Evolutionary conservation across 2,888 invertebrate species (phyloP), one percentile per base, ranked within the genome.

Genomic region (Carabus problematicus): DNA sequence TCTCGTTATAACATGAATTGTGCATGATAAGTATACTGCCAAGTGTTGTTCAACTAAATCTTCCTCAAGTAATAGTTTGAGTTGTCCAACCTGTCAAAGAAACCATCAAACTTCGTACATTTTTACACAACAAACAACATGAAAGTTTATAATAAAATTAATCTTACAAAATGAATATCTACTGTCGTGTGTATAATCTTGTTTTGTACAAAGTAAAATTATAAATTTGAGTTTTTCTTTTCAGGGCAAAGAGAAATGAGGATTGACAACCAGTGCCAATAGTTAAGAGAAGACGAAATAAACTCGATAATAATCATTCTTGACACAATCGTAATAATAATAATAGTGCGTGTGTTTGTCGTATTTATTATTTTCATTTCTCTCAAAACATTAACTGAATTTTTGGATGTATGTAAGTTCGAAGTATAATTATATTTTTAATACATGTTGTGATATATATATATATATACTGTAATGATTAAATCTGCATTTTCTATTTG

Each of bases 211-310:
- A 43, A 60, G 41, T 42, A 55, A 56, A 69, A 55, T 69, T 69
- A 69, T 69, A 62, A 61, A 68, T 60, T 60, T 54, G 52, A 54
- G 55, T 69, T 69, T 62, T 69, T 62, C 56, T 69, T 69, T 69
- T 61, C 69, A 69, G 69, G 69, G 69, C 69, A 43, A 69, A 69
- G 62, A 54, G 62, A 69, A 69, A 69, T 45, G 54, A 62, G 54
- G 69, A 67, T 67, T 67, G 56, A 56, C 16, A 49, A 18, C 12
- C 49, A 66, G n/a, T 52, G 49, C 60, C 59, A 54, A 14, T 56
- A 54, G 18, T 40, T 42, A 47, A n/a, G 12, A 67, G 67, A 67
- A 67, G 67, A 67, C 39, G 3, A 14, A 29, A 29, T 29, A 29
- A 29, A 29, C 2, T 29, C 29, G 29, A 29, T 29, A 29, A 29